Evolutionary conservation across 2,797 vertebrate genomes (phyloP).

Genomic region (Squalus acanthias): DNA sequence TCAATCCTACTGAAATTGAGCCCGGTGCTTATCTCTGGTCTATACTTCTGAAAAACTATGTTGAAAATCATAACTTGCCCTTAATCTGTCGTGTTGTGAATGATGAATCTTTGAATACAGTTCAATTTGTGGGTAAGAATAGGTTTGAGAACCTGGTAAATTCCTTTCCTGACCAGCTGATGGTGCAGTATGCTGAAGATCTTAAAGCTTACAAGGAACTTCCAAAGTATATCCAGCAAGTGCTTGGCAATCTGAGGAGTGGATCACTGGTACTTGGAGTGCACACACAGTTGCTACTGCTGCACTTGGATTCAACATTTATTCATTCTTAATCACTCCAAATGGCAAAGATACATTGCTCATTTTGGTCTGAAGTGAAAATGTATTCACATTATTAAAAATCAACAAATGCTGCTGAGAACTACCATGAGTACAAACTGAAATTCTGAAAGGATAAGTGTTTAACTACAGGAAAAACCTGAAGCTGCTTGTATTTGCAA

Average conservation of each 20-base stretch:
- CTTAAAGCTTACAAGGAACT: slow-evolving; percentile 68
- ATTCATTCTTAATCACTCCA: not conserved
- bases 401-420: not conserved
- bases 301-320: slow-evolving; percentile 55
- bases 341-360: not conserved
- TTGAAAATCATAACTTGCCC: slow-evolving; percentile 61
- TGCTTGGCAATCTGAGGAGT: slow-evolving; percentile 55
- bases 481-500: not conserved
- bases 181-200: slow-evolving; percentile 66
- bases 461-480: not conserved
- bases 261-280: slow-evolving; percentile 54
- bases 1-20: slow-evolving; percentile 53
- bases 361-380: not conserved
- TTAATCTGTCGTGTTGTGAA: slow-evolving; percentile 49
- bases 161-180: slow-evolving; percentile 62
- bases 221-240: slow-evolving; percentile 55
- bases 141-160: slow-evolving; percentile 49
- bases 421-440: not conserved
- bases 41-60: slow-evolving; percentile 63
- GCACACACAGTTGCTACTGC: slow-evolving; percentile 64
- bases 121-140: slow-evolving; percentile 48
- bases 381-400: not conserved
- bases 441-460: not conserved
- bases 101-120: slow-evolving; percentile 47
- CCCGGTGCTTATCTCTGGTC: slow-evolving; percentile 56